These are phyloP conservation scores for Dicerorhinus sumatrensis DNA, from an alignment of 2,113 vertebrate genomes.

Conservation along the genomic window DNA sequence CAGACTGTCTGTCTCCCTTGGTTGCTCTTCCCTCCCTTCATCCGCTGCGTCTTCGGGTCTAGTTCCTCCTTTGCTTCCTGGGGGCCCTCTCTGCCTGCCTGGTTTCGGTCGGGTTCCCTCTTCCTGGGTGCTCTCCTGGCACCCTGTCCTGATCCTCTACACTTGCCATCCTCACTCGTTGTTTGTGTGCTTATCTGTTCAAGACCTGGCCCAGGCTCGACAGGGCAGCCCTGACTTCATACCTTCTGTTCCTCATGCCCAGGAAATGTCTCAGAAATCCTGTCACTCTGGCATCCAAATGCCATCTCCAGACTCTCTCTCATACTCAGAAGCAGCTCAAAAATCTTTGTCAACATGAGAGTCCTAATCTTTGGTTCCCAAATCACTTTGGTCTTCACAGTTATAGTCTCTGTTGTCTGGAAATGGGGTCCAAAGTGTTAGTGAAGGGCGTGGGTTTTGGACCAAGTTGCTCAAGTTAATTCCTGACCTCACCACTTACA, in stretches of 20 bases:
- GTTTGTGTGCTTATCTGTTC: neutral
- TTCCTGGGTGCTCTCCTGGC: neutral
- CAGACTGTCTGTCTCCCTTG: too few relatives aligned
- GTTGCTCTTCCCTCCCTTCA: neutral
- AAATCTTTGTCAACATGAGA: conserved; percentile 16
- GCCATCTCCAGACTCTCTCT: conserved; percentile 18
- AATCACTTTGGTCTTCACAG: neutral
- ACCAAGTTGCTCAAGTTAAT: neutral
- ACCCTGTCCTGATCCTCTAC: neutral
- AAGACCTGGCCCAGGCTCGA: neutral
- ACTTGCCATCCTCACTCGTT: neutral
- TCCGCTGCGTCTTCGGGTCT: neutral
- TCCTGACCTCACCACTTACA: neutral
- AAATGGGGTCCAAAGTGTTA: neutral
- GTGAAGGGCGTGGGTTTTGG: neutral
- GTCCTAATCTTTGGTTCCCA: conserved; percentile 50
- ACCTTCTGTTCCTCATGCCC: neutral
- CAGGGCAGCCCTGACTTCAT: conserved; percentile 9
- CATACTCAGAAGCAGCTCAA: conserved; percentile 29
- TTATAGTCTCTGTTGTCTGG: neutral
- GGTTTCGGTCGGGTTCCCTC: neutral
- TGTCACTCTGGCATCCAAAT: conserved; percentile 38
- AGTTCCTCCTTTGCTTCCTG: neutral
- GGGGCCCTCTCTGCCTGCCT: neutral
- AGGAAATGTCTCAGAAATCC: conserved; percentile 49